These are phyloP conservation scores for Mesorhabditis spiculigera DNA, from an alignment of 2,888 invertebrate genomes.

Conservation along the genomic window DNA sequence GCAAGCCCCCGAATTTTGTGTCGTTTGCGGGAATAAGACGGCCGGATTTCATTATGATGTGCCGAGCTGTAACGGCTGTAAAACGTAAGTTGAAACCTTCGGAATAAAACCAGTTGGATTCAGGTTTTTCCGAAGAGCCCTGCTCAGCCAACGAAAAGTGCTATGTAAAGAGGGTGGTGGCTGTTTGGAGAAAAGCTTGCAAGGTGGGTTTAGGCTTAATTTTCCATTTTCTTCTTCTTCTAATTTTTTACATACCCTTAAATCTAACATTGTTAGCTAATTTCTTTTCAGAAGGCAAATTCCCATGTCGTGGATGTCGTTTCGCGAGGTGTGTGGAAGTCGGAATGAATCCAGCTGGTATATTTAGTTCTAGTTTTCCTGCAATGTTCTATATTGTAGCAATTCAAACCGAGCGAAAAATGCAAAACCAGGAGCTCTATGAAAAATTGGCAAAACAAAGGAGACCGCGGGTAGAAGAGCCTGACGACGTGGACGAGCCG, in stretches of 20 bases:
- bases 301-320: conserved; percentile 30
- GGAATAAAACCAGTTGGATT: not conserved
- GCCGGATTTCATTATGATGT: conserved; percentile 45
- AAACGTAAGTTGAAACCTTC: conserved; percentile 15
- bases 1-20: conserved; percentile 35
- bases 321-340: conserved; percentile 33
- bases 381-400: not conserved
- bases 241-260: too few species aligned
- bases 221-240: not conserved
- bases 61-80: conserved; percentile 37
- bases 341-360: conserved; percentile 35
- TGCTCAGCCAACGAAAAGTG: conserved; percentile 23
- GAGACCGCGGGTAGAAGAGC: not conserved
- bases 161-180: conserved; percentile 23
- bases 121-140: conserved; percentile 25
- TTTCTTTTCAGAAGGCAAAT: conserved; percentile 22
- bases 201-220: not conserved
- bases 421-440: not conserved
- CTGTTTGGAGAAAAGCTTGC: conserved; percentile 30
- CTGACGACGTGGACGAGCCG: not conserved
- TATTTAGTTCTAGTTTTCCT: conserved; percentile 9
- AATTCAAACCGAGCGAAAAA: not conserved
- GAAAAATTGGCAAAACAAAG: not conserved
- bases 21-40: conserved; percentile 36
- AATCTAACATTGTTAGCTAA: too few species aligned